Percentiles rank a stretch among this genome's conserved stretches.
phyloP scores from a whole-genome alignment of 92 coral and sea anemone species.

The Muricea muricata region DNA sequence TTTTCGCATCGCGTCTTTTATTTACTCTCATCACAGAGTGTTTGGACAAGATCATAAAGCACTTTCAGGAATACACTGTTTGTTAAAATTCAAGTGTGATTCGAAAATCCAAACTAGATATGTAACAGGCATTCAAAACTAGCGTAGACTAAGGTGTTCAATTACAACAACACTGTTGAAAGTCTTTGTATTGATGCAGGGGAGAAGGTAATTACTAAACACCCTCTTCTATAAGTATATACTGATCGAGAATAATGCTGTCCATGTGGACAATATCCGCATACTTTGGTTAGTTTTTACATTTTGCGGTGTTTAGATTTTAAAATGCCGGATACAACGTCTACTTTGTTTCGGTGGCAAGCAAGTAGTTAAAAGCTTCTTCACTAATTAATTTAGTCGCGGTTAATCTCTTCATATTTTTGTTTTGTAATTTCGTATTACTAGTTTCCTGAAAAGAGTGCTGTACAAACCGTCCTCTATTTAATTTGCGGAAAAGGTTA shows the following conservation, averaged over 20 bases:
- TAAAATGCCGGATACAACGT: too few species aligned
- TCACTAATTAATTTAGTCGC: constrained; percentile 1
- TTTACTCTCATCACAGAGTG: neutral
- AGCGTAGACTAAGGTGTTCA: constrained; percentile 1
- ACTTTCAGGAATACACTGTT: neutral
- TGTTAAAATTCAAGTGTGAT: neutral
- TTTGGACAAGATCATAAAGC: neutral
- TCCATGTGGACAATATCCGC: too few species aligned
- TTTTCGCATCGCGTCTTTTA: neutral
- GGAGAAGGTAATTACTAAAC: too few species aligned
- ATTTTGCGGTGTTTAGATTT: too few species aligned
- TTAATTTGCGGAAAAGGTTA: neutral
- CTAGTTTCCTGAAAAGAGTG: neutral
- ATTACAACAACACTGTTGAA: constrained; percentile 17
- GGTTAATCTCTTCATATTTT: constrained; percentile 7
- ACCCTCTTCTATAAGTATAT: too few species aligned
- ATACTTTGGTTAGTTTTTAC: too few species aligned
- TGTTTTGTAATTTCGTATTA: constrained; percentile 10
- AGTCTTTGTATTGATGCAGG: too few species aligned
- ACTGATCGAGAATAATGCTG: too few species aligned
- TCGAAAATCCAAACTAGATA: neutral
- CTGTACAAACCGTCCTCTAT: neutral
- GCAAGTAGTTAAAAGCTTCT: constrained; percentile 8
- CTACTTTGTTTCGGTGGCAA: too few species aligned
- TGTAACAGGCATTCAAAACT: neutral